Evolutionary conservation across 1,140 invertebrate species (phyloP).

Genomic region (Hylaeus anthracinus): DNA sequence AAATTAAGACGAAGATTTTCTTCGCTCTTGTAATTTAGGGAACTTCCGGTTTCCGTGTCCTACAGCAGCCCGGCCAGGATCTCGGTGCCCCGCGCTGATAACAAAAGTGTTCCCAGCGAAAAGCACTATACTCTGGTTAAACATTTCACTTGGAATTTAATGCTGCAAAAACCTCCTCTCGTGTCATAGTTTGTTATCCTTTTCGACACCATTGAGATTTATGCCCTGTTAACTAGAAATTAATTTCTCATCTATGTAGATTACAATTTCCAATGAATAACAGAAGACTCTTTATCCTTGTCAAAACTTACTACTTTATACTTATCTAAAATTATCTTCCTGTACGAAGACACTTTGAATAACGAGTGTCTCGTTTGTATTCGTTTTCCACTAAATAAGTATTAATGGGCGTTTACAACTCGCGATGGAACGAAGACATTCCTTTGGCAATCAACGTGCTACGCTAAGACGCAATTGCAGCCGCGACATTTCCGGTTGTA

Average conservation of each 20-base stretch:
- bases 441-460: constrained; percentile 27
- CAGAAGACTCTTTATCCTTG: too few species aligned
- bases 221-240: too few species aligned
- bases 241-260: too few species aligned
- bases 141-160: background rate
- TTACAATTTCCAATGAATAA: too few species aligned
- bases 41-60: constrained; percentile 15
- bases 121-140: background rate
- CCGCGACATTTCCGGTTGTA: constrained; percentile 6
- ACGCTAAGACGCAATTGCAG: constrained; percentile 15
- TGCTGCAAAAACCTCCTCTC: background rate
- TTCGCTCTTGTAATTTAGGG: constrained; percentile 5
- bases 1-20: constrained; percentile 29
- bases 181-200: background rate
- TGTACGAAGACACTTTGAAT: too few species aligned
- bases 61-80: background rate
- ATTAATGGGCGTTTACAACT: constrained; percentile 14
- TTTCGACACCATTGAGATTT: background rate
- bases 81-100: background rate
- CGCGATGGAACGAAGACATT: constrained; percentile 2
- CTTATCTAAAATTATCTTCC: too few species aligned
- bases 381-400: constrained; percentile 12
- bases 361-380: background rate
- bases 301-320: too few species aligned
- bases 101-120: constrained; percentile 8